Evolutionary conservation across 1,140 invertebrate species (phyloP).

Genomic region (Drosophila sp.): DNA sequence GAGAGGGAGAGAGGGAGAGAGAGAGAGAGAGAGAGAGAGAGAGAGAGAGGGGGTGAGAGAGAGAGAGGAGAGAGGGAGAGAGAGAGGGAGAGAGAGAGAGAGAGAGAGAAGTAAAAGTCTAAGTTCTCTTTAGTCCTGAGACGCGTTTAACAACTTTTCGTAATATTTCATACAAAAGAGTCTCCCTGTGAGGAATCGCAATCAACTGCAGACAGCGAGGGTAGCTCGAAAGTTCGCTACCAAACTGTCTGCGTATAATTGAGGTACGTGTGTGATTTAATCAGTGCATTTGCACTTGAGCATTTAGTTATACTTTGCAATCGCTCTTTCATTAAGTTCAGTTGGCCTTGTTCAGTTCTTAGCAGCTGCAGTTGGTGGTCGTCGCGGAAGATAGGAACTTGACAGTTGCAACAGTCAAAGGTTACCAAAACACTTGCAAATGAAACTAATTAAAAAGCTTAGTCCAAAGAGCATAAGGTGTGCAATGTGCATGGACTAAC

Average conservation of each 20-base stretch:
- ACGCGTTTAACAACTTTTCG: not conserved
- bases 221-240: not conserved
- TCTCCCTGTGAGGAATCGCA: not conserved
- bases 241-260: not conserved
- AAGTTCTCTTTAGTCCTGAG: not conserved
- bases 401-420: not conserved
- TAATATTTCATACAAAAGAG: not conserved
- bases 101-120: no score
- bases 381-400: not conserved
- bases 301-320: not conserved
- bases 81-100: no score
- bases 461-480: not conserved
- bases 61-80: no score
- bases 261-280: not conserved
- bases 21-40: no score
- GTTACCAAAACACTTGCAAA: conserved; percentile 7
- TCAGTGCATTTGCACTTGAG: not conserved
- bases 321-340: not conserved
- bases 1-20: not conserved
- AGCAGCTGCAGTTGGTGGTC: not conserved
- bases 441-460: conserved; percentile 26
- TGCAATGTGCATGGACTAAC: no score
- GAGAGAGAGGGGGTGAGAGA: no score
- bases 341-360: not conserved
- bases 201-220: not conserved